Evolutionary conservation across 92 coral and sea anemone species (phyloP).

Genomic region (Siderastrea siderea): DNA sequence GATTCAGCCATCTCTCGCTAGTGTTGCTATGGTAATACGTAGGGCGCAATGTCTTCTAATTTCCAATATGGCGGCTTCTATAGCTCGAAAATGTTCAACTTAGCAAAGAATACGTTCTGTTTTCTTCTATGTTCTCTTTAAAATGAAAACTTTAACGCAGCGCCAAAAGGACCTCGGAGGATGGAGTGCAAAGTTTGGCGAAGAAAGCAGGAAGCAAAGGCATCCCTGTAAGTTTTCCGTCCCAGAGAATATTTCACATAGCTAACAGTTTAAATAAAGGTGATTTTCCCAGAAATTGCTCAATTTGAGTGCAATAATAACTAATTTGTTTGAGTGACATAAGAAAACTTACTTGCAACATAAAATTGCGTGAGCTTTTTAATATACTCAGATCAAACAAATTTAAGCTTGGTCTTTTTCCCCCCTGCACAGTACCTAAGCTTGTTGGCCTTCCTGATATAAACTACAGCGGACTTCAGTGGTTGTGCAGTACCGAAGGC

Average conservation of each 20-base stretch:
- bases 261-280: not conserved
- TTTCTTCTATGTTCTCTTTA: not conserved
- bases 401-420: too few relatives aligned
- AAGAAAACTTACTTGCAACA: not conserved
- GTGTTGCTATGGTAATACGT: constrained; percentile 37
- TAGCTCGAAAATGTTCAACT: not conserved
- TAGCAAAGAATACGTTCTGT: not conserved
- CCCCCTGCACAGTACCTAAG: constrained; percentile 79
- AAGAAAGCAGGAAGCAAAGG: constrained; percentile 76
- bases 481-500: constrained; percentile 86
- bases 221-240: constrained; percentile 78
- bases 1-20: not conserved
- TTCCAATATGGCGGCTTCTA: constrained; percentile 56
- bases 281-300: too few relatives aligned
- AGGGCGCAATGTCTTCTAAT: constrained; percentile 44
- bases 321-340: too few relatives aligned
- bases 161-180: constrained; percentile 39
- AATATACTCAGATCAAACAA: too few relatives aligned
- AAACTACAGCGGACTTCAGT: constrained; percentile 78
- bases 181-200: constrained; percentile 92
- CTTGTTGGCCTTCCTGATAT: constrained; percentile 87
- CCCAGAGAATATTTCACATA: not conserved
- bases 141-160: constrained; percentile 10
- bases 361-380: too few relatives aligned
- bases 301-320: too few relatives aligned